phyloP scores from a whole-genome alignment of 2,888 invertebrate genomes.

The Oasisia sp. region DNA sequence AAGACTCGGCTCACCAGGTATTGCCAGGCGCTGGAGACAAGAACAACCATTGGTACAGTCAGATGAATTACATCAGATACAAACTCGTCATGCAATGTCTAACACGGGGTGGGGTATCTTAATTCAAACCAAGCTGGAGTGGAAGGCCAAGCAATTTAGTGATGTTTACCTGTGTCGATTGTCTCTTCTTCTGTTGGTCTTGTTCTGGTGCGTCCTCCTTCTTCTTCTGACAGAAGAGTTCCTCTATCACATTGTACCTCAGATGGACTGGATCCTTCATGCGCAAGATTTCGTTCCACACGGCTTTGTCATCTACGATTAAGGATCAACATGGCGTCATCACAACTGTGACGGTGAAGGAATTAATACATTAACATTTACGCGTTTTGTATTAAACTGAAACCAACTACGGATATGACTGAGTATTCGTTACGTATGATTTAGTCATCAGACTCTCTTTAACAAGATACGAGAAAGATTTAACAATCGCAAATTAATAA shows the following conservation, averaged over 20 bases:
- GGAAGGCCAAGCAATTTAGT: too few relatives aligned
- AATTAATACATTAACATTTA: neutral
- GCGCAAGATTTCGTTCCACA: slow-evolving; percentile 65
- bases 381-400: neutral
- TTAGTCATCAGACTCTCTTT: too few relatives aligned
- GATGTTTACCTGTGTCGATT: slow-evolving; percentile 76
- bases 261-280: slow-evolving; percentile 87
- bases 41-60: too few relatives aligned
- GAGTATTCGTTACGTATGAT: neutral
- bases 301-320: slow-evolving; percentile 49
- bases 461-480: too few relatives aligned
- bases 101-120: too few relatives aligned
- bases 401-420: too few relatives aligned
- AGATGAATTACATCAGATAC: too few relatives aligned
- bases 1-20: too few relatives aligned
- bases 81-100: too few relatives aligned
- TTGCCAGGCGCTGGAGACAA: too few relatives aligned
- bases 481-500: too few relatives aligned
- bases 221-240: slow-evolving; percentile 85
- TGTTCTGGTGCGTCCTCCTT: neutral
- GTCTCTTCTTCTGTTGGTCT: slow-evolving; percentile 70
- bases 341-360: neutral
- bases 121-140: too few relatives aligned
- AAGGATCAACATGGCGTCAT: neutral
- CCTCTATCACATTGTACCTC: slow-evolving; percentile 94